A percentile compares a stretch with the other conserved stretches of the same genome.
phyloP scores from a whole-genome alignment of 2,113 vertebrate species.

The Apeltes quadracus region DNA sequence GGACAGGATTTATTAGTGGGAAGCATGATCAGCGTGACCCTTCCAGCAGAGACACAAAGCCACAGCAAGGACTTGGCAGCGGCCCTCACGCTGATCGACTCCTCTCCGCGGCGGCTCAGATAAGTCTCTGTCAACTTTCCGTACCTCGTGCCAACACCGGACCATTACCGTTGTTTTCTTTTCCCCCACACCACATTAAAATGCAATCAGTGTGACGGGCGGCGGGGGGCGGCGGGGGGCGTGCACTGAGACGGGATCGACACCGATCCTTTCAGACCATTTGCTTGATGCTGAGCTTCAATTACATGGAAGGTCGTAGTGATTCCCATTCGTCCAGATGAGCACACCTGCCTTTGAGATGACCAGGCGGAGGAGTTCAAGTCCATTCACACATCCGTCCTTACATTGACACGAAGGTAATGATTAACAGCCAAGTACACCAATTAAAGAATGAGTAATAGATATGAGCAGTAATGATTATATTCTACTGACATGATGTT shows the following conservation, averaged over 20 bases:
- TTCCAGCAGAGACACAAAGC: constrained; percentile 52
- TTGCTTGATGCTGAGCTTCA: constrained; percentile 65
- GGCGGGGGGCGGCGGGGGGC: constrained; percentile 67
- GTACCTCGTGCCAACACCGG: constrained; percentile 50
- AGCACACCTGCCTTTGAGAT: constrained; percentile 14
- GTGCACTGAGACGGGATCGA: constrained; percentile 59
- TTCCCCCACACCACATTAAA: constrained; percentile 66
- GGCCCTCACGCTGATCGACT: constrained; percentile 65
- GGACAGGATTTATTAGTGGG: constrained; percentile 41
- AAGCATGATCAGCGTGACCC: constrained; percentile 61
- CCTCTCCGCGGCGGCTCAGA: constrained; percentile 59
- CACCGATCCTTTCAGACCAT: constrained; percentile 63
- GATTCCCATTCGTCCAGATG: constrained; percentile 34
- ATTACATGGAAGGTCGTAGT: constrained; percentile 61
- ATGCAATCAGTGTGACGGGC: constrained; percentile 73
- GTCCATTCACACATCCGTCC: background rate
- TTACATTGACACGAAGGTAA: background rate
- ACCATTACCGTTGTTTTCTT: constrained; percentile 63
- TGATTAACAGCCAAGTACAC: background rate
- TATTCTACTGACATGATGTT: background rate
- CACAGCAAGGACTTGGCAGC: constrained; percentile 67
- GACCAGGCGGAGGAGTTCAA: background rate
- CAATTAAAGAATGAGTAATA: background rate
- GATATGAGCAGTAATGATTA: no score
- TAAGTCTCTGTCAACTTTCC: constrained; percentile 71